These are phyloP conservation scores for Holothuria leucospilota DNA, from an alignment of 53 echinoderm and acorn worm species.

Conservation along the genomic window DNA sequence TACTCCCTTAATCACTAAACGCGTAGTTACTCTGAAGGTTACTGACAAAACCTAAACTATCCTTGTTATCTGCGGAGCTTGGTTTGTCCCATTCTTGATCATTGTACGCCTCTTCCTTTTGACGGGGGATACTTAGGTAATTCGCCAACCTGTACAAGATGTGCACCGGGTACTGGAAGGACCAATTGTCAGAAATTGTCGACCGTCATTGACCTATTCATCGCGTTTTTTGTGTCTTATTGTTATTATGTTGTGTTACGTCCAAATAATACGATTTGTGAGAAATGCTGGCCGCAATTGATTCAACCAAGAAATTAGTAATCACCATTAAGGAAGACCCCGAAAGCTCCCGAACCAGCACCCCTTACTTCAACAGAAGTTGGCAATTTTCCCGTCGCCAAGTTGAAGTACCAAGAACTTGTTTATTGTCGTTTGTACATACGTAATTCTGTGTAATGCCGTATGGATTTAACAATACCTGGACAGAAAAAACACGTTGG, in stretches of 20 bases:
- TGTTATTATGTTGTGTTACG: constrained; percentile 4
- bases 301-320: too few relatives aligned
- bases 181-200: constrained; percentile 32
- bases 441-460: constrained; percentile 59
- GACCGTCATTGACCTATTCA: background rate
- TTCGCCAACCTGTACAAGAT: constrained; percentile 52
- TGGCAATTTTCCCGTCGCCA: constrained; percentile 17
- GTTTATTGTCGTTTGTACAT: too few relatives aligned
- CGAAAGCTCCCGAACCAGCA: too few relatives aligned
- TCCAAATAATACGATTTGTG: background rate
- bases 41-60: constrained; percentile 65
- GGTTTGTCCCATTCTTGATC: constrained; percentile 69
- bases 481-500: too few relatives aligned
- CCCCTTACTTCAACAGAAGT: background rate
- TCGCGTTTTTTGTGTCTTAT: background rate
- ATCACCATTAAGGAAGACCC: too few relatives aligned
- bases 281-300: background rate
- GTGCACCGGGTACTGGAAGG: constrained; percentile 49
- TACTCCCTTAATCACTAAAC: constrained; percentile 76
- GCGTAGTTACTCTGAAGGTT: constrained; percentile 51
- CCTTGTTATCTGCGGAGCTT: constrained; percentile 64
- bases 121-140: constrained; percentile 53
- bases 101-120: constrained; percentile 38
- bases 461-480: background rate
- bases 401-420: constrained; percentile 50